phyloP scores from a whole-genome alignment of 2,888 invertebrate species.

The Crioceris asparagi region DNA sequence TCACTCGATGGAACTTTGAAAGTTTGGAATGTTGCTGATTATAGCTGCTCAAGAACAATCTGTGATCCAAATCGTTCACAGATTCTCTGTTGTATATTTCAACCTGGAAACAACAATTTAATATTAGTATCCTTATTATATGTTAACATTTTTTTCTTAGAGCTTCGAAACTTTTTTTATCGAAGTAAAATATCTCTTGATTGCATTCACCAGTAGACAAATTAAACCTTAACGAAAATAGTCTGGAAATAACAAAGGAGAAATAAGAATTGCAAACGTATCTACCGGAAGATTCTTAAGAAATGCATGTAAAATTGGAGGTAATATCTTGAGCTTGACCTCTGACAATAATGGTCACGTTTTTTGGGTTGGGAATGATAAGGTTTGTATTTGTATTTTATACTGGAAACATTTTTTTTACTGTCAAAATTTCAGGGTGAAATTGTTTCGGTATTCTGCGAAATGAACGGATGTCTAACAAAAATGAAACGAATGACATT shows the following conservation, averaged over 20 bases:
- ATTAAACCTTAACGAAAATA: slow-evolving; percentile 24
- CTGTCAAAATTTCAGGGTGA: slow-evolving; percentile 32
- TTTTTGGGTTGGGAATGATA: slow-evolving; percentile 76
- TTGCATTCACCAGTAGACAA: slow-evolving; percentile 22
- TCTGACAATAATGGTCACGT: slow-evolving; percentile 69
- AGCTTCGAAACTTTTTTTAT: neutral
- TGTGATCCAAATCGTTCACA: slow-evolving; percentile 51
- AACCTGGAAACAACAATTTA: slow-evolving; percentile 78
- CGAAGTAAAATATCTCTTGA: neutral
- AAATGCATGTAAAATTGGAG: slow-evolving; percentile 50
- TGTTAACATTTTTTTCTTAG: neutral
- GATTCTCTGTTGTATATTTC: slow-evolving; percentile 64
- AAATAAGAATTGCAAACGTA: slow-evolving; percentile 69
- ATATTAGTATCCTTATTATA: slow-evolving; percentile 61
- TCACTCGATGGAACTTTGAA: slow-evolving; percentile 63
- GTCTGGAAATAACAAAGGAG: slow-evolving; percentile 62
- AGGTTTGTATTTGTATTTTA: slow-evolving; percentile 34
- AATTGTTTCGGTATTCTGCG: slow-evolving; percentile 33
- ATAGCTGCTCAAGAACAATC: slow-evolving; percentile 52
- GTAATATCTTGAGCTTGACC: slow-evolving; percentile 54
- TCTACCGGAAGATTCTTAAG: slow-evolving; percentile 74
- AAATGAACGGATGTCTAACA: slow-evolving; percentile 30
- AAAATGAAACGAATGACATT: slow-evolving; percentile 28
- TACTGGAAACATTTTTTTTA: neutral
- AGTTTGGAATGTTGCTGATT: slow-evolving; percentile 52